Evolutionary conservation across 2,888 invertebrate species (phyloP).

Genomic region (Osedax fenrisi): DNA sequence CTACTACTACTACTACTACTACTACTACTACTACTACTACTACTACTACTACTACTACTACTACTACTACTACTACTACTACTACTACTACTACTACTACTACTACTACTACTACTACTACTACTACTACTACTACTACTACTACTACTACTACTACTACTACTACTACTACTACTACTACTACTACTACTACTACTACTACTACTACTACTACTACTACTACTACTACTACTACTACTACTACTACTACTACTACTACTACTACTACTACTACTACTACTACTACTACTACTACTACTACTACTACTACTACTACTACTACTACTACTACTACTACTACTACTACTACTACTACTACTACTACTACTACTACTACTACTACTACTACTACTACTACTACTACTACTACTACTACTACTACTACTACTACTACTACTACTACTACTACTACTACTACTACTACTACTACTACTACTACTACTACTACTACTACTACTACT

Average conservation of each 20-base stretch:
- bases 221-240: slow-evolving; percentile 3
- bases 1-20: slow-evolving; percentile 3
- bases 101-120: slow-evolving; percentile 3
- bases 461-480: too few species aligned
- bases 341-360: slow-evolving; percentile 3
- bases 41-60: slow-evolving; percentile 3
- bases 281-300: slow-evolving; percentile 3
- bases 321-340: slow-evolving; percentile 3
- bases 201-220: slow-evolving; percentile 3
- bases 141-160: slow-evolving; percentile 3
- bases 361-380: slow-evolving; percentile 3
- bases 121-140: slow-evolving; percentile 3
- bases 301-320: slow-evolving; percentile 3
- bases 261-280: slow-evolving; percentile 3
- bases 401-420: slow-evolving; percentile 3
- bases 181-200: slow-evolving; percentile 3
- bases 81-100: slow-evolving; percentile 3
- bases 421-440: slow-evolving; percentile 3
- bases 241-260: slow-evolving; percentile 3
- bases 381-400: slow-evolving; percentile 3
- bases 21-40: slow-evolving; percentile 3
- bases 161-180: slow-evolving; percentile 3
- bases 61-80: slow-evolving; percentile 3
- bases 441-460: too few species aligned
- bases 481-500: too few species aligned